phyloP scores from a whole-genome alignment of 2,797 vertebrate genomes.

The Silurus aristotelis region DNA sequence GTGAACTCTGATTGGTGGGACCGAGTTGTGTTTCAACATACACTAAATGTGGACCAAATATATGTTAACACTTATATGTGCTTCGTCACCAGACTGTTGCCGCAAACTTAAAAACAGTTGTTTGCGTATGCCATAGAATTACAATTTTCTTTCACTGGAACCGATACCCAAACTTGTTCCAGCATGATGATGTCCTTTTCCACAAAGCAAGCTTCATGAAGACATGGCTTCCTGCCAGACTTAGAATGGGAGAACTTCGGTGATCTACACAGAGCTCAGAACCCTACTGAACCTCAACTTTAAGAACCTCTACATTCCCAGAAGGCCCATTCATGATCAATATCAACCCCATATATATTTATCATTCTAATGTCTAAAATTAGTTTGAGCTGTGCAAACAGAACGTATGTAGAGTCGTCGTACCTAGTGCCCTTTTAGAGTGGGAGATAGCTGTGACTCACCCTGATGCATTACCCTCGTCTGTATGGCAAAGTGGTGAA shows the following conservation, averaged over 20 bases:
- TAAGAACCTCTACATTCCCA: too few relatives aligned
- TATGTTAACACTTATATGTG: neutral
- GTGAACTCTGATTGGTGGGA: neutral
- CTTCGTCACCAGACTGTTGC: neutral
- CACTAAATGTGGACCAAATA: neutral
- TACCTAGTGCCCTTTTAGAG: slow-evolving; percentile 13
- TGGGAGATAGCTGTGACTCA: slow-evolving; percentile 22
- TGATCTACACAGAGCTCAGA: neutral
- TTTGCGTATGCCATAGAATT: neutral
- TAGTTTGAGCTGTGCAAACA: neutral
- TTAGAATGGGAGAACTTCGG: neutral
- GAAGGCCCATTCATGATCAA: neutral
- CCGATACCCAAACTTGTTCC: neutral
- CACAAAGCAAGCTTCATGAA: neutral
- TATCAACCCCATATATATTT: neutral
- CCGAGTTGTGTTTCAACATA: neutral
- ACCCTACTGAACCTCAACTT: neutral
- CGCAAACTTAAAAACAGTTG: neutral
- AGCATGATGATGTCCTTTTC: neutral
- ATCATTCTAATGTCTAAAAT: neutral
- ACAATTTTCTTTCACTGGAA: neutral
- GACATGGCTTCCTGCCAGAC: neutral
- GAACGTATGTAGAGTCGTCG: neutral
- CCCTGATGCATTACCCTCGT: slow-evolving; percentile 1
- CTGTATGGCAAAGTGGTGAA: slow-evolving; percentile 28